A percentile compares a stretch with the other conserved stretches of the same genome.
phyloP scores from a whole-genome alignment of 1,140 invertebrate species.

The Zaprionus camerounensis region DNA sequence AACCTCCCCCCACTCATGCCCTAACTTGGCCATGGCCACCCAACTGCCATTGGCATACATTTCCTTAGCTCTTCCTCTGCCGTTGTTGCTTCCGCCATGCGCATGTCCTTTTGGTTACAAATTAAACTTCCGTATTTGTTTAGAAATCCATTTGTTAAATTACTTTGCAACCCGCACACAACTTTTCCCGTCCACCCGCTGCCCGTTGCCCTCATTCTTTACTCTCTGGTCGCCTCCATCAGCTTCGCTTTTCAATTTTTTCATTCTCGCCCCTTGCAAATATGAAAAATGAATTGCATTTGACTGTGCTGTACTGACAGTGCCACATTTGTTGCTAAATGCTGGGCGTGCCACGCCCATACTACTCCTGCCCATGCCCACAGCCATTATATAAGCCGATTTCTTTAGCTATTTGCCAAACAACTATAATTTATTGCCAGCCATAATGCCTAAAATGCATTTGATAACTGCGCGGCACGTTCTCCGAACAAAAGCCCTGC shows the following conservation, averaged over 20 bases:
- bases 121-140: constrained; percentile 84
- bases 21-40: constrained; percentile 4
- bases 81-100: constrained; percentile 51
- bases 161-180: constrained; percentile 67
- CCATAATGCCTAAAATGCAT: constrained; percentile 74
- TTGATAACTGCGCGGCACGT: constrained; percentile 61
- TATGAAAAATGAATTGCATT: constrained; percentile 80
- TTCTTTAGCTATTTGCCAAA: constrained; percentile 73
- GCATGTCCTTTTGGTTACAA: constrained; percentile 81
- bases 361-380: background rate
- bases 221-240: background rate
- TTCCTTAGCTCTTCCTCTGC: constrained; percentile 69
- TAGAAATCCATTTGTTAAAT: constrained; percentile 84
- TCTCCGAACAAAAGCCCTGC: constrained; percentile 52
- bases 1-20: constrained; percentile 5
- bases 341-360: constrained; percentile 29
- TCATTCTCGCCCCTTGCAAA: constrained; percentile 46
- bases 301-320: constrained; percentile 60
- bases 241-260: constrained; percentile 25
- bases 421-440: constrained; percentile 71
- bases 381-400: constrained; percentile 59
- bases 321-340: constrained; percentile 40
- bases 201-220: no score
- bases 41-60: constrained; percentile 75
- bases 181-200: constrained; percentile 30